Evolutionary conservation across 1,140 invertebrate genomes (phyloP).

Genomic region (Habropoda laboriosa): DNA sequence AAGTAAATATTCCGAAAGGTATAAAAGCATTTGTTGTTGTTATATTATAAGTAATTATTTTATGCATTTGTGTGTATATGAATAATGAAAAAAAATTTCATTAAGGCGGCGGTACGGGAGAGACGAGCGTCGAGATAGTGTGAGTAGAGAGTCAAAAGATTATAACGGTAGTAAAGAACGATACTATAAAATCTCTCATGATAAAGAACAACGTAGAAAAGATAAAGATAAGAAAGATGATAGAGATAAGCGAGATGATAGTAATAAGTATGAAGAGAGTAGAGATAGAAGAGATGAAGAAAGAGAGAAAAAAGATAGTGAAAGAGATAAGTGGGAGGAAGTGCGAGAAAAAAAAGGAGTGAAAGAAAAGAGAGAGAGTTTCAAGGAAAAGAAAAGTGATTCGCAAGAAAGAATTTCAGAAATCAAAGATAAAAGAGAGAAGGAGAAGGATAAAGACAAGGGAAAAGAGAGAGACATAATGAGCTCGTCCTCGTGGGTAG

Average conservation of each 20-base stretch:
- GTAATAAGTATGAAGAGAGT: constrained; percentile 54
- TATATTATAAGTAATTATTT: constrained; percentile 1
- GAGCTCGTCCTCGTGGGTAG: constrained; percentile 71
- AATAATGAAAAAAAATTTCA: constrained; percentile 6
- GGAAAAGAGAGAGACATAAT: constrained; percentile 68
- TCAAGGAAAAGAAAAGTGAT: constrained; percentile 54
- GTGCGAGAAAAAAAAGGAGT: constrained; percentile 39
- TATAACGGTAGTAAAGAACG: constrained; percentile 61
- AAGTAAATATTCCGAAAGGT: constrained; percentile 60
- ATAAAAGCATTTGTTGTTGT: constrained; percentile 10
- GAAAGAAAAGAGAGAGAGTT: constrained; percentile 59
- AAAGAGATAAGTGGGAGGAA: constrained; percentile 58
- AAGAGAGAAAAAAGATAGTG: constrained; percentile 57
- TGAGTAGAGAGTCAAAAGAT: constrained; percentile 45
- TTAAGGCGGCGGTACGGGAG: constrained; percentile 54
- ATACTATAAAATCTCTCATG: constrained; percentile 56
- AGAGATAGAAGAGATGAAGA: constrained; percentile 56
- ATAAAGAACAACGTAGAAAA: constrained; percentile 65
- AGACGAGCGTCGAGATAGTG: constrained; percentile 59
- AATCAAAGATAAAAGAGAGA: constrained; percentile 48
- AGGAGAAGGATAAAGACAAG: constrained; percentile 61
- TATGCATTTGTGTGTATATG: background rate
- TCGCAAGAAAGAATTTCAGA: constrained; percentile 20
- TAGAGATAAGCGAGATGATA: constrained; percentile 62
- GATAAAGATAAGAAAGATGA: constrained; percentile 67